Conservation (phyloP, 2,797 vertebrate species). For the Thunnus albacares region DNA sequence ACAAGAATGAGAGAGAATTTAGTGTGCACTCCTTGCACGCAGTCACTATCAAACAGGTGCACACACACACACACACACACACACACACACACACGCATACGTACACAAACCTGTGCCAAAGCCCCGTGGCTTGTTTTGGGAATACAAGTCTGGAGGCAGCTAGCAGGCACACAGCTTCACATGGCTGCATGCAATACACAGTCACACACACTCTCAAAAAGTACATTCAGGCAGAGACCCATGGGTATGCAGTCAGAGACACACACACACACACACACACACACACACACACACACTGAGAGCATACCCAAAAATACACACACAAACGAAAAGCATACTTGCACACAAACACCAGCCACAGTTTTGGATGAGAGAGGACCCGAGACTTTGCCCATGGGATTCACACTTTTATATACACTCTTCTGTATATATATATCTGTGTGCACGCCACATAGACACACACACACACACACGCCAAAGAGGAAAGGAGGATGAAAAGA, state of each 20-base stretch:
- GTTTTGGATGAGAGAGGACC: slow-evolving; percentile 67
- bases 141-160: slow-evolving; percentile 76
- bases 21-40: slow-evolving; percentile 43
- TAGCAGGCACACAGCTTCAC: slow-evolving; percentile 77
- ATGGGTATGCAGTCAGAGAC: slow-evolving; percentile 60
- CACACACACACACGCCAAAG: slow-evolving; percentile 14
- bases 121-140: slow-evolving; percentile 74
- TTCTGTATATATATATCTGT: slow-evolving; percentile 16
- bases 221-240: slow-evolving; percentile 67
- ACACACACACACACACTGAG: slow-evolving; percentile 16
- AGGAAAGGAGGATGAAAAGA: slow-evolving; percentile 24
- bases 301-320: slow-evolving; percentile 29
- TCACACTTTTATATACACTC: slow-evolving; percentile 24
- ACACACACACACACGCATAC: slow-evolving; percentile 26
- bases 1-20: slow-evolving; percentile 55
- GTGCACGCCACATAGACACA: slow-evolving; percentile 4
- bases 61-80: slow-evolving; percentile 36
- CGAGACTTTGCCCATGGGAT: slow-evolving; percentile 53
- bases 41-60: slow-evolving; percentile 66
- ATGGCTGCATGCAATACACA: slow-evolving; percentile 77
- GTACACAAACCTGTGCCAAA: slow-evolving; percentile 61
- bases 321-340: slow-evolving; percentile 41
- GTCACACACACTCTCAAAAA: slow-evolving; percentile 62
- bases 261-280: slow-evolving; percentile 29
- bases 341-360: slow-evolving; percentile 42